Evolutionary conservation across 2,797 vertebrate genomes (phyloP).

Genomic region (Anolis apletophallus): DNA sequence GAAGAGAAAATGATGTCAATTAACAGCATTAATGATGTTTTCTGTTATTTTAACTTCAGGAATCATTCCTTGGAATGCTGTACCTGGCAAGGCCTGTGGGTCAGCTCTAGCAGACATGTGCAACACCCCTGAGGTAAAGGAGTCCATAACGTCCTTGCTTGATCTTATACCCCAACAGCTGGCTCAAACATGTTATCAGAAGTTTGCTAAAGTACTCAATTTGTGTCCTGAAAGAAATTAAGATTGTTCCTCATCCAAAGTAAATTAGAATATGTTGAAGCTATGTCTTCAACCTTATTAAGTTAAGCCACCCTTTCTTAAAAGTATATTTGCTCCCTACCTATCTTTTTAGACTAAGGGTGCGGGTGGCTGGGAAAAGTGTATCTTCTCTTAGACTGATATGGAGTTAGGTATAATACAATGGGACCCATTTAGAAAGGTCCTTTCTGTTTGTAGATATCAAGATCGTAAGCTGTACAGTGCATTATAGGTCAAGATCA

Average conservation of each 20-base stretch:
- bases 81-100: constrained; percentile 93
- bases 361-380: too few relatives aligned
- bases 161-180: not conserved
- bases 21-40: constrained; percentile 43
- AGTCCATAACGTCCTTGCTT: not conserved
- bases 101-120: constrained; percentile 89
- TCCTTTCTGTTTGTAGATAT: not conserved
- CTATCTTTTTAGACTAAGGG: too few relatives aligned
- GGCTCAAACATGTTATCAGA: not conserved
- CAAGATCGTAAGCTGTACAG: not conserved
- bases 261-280: constrained; percentile 9
- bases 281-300: not conserved
- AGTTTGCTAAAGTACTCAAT: not conserved
- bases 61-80: constrained; percentile 95
- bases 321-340: too few relatives aligned
- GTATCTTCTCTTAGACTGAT: not conserved
- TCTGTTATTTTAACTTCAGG: constrained; percentile 78
- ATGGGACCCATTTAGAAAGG: not conserved
- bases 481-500: not conserved
- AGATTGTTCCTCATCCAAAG: constrained; percentile 9
- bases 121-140: constrained; percentile 89
- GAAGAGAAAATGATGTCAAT: constrained; percentile 13
- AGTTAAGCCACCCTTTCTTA: not conserved
- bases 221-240: not conserved
- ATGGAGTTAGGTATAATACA: too few relatives aligned